A percentile compares a stretch with the other conserved stretches of the same genome.
Evolutionary conservation across 2,113 vertebrate genomes (phyloP).

Genomic region (Saimiri boliviensis): DNA sequence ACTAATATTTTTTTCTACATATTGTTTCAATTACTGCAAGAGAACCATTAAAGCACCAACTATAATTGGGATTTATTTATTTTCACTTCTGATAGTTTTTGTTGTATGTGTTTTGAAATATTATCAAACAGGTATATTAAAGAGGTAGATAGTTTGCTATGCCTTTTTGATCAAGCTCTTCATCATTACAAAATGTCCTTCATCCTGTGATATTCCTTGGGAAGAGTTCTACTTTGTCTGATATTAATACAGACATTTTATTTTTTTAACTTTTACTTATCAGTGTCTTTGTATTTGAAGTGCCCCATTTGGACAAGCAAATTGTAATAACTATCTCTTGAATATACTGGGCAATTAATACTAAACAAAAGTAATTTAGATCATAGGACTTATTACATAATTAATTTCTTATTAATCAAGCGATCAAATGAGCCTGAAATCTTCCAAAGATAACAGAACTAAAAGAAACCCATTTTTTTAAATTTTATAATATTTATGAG

Average conservation of each 20-base stretch:
- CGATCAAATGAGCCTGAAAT: neutral
- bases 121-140: neutral
- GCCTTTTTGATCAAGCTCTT: neutral
- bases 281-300: neutral
- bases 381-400: neutral
- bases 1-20: neutral
- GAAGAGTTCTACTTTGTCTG: neutral
- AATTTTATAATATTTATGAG: neutral
- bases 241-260: neutral
- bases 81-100: neutral
- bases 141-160: neutral
- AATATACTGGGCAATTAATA: neutral
- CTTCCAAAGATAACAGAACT: neutral
- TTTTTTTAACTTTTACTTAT: neutral
- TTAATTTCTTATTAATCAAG: neutral
- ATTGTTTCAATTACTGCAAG: neutral
- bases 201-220: neutral
- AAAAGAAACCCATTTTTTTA: neutral
- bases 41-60: neutral
- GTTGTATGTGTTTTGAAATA: neutral
- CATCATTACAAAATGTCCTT: neutral
- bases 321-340: neutral
- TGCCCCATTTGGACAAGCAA: neutral
- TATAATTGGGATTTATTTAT: neutral
- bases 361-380: neutral